These are phyloP conservation scores for Drosophila nigritarsus DNA, from an alignment of 2,888 invertebrate species.

Conservation along the genomic window DNA sequence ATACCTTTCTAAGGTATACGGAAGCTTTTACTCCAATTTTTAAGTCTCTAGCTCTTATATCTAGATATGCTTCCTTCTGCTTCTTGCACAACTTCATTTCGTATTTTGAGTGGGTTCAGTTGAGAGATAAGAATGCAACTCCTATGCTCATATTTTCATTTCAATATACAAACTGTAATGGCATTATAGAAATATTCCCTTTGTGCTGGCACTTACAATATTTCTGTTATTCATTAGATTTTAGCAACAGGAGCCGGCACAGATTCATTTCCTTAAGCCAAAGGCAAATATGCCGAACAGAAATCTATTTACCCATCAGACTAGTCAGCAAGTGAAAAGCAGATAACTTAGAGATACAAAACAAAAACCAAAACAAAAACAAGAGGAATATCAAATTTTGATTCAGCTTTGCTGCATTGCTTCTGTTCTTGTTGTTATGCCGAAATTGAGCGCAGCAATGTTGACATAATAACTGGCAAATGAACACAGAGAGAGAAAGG, in stretches of 20 bases:
- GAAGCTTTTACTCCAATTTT: background rate
- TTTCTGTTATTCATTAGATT: constrained; percentile 35
- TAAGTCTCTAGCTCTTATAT: background rate
- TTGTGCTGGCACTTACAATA: background rate
- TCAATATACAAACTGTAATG: background rate
- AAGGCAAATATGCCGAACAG: constrained; percentile 49
- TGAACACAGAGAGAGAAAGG: constrained; percentile 26
- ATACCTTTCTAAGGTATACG: no score
- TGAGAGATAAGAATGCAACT: background rate
- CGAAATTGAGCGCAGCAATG: constrained; percentile 48
- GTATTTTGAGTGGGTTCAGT: background rate
- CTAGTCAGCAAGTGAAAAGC: constrained; percentile 48
- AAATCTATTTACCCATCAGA: constrained; percentile 59
- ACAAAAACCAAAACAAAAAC: constrained; percentile 13
- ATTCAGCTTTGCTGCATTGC: constrained; percentile 5
- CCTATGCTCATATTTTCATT: background rate
- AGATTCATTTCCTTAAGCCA: constrained; percentile 49
- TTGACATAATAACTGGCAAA: constrained; percentile 43
- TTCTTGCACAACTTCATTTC: background rate
- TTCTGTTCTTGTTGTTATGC: constrained; percentile 22
- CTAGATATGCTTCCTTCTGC: background rate
- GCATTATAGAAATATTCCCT: constrained; percentile 1
- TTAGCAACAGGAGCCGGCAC: constrained; percentile 13
- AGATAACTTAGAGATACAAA: background rate
- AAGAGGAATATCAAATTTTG: constrained; percentile 26